Evolutionary conservation across 2,888 invertebrate genomes (phyloP), one percentile per base, ranked within the genome.

Genomic region (Blastobasis lacticolella): DNA sequence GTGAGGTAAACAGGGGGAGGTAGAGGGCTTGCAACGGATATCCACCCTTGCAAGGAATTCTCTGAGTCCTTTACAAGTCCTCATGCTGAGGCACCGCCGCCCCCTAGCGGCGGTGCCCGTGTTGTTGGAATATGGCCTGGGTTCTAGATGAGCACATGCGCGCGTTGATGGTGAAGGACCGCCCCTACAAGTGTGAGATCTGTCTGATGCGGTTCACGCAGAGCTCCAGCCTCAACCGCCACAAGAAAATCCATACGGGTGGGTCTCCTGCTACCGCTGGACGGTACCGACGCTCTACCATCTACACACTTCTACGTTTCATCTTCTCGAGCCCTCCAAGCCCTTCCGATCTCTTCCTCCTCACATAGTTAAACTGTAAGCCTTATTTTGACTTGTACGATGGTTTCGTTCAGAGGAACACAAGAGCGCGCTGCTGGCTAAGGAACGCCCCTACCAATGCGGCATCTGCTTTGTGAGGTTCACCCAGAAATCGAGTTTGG

Each of bases 131-230:
- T 80, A 66, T 82, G 78, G 79, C 78, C 73, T 82, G 77, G 81
- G 72, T 86, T 87, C 72, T 87, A 88, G 88, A 88, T 87, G 88
- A 88, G 79, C 88, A 88, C 85, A 83, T 82, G 84, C 88, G 80
- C 74, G 85, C 88, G 70, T 78, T 88, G 86, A 71, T 82, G 88
- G 83, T 75, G 85, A 88, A 88, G 87, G 88, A 87, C 73, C 86
- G 88, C 75, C 91, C 91, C 61, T 91, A 91, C 86, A 91, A 90
- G 80, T 92, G 92, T 78, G 91, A 91, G 66, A 82, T 92, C 73
- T 92, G 92, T 79, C 88, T 90, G 78, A 92, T 92, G 83, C 89
- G 92, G 79, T 92, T 92, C 82, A 92, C 92, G 71, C 92, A 92
- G 83, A 92, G 92, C 80, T 92, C 92, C 84, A 92, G 92, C 76